phyloP scores from a whole-genome alignment of 2,113 vertebrate genomes.

The Trichomycterus rosablanca region DNA sequence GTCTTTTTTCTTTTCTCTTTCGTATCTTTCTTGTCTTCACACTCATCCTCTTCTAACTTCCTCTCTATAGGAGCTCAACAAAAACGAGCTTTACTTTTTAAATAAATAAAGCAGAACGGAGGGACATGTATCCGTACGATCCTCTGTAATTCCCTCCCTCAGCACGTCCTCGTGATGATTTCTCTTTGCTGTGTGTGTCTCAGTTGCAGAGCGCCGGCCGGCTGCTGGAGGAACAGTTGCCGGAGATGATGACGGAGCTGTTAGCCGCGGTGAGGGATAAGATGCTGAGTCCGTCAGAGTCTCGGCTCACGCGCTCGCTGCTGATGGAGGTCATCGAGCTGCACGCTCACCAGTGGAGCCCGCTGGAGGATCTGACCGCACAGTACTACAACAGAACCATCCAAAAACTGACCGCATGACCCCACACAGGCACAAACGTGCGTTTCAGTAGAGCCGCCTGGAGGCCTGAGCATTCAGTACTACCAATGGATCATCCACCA shows the following conservation, averaged over 20 bases:
- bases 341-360: slow-evolving; percentile 94
- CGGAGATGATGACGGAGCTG: slow-evolving; percentile 95
- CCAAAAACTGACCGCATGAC: slow-evolving; percentile 91
- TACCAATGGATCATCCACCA: background rate
- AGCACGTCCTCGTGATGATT: too few species aligned
- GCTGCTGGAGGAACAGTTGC: slow-evolving; percentile 94
- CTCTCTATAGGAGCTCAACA: too few species aligned
- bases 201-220: slow-evolving; percentile 93
- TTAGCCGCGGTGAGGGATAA: slow-evolving; percentile 87
- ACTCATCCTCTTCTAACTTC: slow-evolving; percentile 13
- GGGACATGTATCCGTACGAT: too few species aligned
- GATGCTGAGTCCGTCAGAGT: slow-evolving; percentile 93
- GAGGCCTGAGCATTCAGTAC: background rate
- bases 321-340: slow-evolving; percentile 98
- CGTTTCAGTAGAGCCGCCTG: background rate
- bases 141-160: too few species aligned
- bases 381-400: slow-evolving; percentile 99
- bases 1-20: background rate
- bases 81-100: too few species aligned
- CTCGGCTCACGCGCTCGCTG: slow-evolving; percentile 88
- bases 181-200: slow-evolving; percentile 17
- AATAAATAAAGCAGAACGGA: too few species aligned
- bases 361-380: slow-evolving; percentile 87
- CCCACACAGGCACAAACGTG: slow-evolving; percentile 32
- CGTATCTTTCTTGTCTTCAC: background rate